A percentile compares a stretch with the other conserved stretches of the same genome.
Evolutionary conservation across 2,797 vertebrate genomes (phyloP).

Genomic region (Coendou prehensilis): DNA sequence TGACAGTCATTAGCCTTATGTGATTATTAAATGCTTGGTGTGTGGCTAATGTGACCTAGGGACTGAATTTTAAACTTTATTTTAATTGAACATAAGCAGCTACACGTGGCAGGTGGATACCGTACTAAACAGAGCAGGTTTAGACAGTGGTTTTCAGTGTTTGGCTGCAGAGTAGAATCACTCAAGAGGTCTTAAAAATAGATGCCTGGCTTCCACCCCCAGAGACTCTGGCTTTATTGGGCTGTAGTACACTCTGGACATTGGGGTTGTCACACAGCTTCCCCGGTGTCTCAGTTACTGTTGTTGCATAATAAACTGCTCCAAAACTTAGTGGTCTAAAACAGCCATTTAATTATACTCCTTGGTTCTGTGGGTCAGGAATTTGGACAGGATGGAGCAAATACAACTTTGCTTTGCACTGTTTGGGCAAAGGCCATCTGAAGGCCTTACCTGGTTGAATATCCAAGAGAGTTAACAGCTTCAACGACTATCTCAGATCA

Average conservation of each 20-base stretch:
- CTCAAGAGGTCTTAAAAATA: background rate
- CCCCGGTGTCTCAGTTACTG: background rate
- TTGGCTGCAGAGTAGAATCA: background rate
- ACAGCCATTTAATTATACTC: background rate
- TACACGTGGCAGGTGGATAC: background rate
- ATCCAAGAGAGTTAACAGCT: background rate
- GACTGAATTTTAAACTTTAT: slow-evolving; percentile 24
- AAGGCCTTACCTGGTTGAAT: background rate
- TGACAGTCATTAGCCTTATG: background rate
- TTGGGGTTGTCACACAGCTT: background rate
- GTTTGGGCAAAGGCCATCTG: background rate
- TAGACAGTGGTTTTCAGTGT: background rate
- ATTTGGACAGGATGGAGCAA: background rate
- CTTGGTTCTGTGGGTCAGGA: background rate
- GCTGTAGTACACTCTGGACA: background rate
- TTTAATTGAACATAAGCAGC: slow-evolving; percentile 3
- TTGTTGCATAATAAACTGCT: background rate
- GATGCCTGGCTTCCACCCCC: background rate
- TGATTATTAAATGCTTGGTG: background rate
- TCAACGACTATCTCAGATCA: background rate
- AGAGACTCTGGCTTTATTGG: background rate
- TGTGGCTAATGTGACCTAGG: background rate
- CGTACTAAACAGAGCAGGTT: background rate
- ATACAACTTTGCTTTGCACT: background rate
- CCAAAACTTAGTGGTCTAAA: background rate